These are phyloP conservation scores for Uria lomvia DNA, from an alignment of 2,113 vertebrate genomes.

Conservation along the genomic window DNA sequence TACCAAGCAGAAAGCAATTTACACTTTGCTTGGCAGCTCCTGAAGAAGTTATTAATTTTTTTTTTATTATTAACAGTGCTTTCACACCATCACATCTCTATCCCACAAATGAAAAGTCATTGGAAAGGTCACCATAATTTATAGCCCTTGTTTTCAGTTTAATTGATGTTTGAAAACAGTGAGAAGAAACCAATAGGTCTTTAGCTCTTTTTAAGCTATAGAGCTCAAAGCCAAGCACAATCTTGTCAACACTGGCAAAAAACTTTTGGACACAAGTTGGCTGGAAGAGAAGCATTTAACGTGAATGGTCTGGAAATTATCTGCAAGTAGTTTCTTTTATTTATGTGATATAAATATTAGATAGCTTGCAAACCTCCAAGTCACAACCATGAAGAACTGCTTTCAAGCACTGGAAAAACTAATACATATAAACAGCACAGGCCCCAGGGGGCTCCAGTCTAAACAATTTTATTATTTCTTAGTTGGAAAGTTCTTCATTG, in stretches of 20 bases:
- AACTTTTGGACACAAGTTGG: background rate
- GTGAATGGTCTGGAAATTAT: background rate
- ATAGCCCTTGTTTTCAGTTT: slow-evolving; percentile 35
- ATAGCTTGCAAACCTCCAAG: background rate
- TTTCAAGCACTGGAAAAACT: background rate
- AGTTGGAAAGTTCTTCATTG: background rate
- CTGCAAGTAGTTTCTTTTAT: background rate
- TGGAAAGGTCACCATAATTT: slow-evolving; percentile 27
- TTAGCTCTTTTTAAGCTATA: background rate
- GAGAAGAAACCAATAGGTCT: background rate
- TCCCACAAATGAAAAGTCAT: slow-evolving; percentile 36
- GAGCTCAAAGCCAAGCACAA: background rate
- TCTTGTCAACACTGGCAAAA: background rate
- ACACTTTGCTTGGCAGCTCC: slow-evolving; percentile 9
- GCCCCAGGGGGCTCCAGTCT: background rate
- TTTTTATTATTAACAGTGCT: slow-evolving; percentile 33
- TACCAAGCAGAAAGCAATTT: slow-evolving; percentile 58
- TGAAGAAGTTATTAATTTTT: slow-evolving; percentile 15
- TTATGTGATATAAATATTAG: background rate
- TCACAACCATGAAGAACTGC: background rate
- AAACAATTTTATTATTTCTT: background rate
- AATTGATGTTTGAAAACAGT: slow-evolving; percentile 30
- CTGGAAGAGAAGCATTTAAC: background rate
- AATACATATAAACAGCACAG: background rate
- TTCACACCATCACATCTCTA: slow-evolving; percentile 9